These are phyloP conservation scores for Chaetorhynchus papuensis DNA, from an alignment of 2,113 vertebrate genomes.

Conservation along the genomic window DNA sequence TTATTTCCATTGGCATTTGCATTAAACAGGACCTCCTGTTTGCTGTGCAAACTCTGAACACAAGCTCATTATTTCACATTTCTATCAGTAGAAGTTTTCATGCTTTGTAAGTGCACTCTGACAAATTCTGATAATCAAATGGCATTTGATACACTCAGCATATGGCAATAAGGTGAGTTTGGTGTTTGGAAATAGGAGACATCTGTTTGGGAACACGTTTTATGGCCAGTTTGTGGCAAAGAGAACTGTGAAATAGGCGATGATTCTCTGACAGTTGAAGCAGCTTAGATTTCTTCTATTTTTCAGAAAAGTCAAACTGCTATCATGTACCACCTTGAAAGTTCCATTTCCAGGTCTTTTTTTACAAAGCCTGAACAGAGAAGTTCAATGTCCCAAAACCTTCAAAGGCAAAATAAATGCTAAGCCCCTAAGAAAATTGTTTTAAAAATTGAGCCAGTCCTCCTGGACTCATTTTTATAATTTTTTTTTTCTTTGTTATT, in stretches of 20 bases:
- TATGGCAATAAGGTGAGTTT: background rate
- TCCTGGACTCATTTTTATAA: background rate
- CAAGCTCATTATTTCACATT: background rate
- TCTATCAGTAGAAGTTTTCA: background rate
- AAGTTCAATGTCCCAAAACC: background rate
- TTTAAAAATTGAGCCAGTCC: background rate
- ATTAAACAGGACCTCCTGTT: background rate
- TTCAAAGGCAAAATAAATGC: background rate
- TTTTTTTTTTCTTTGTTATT: background rate
- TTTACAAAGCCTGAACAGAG: background rate
- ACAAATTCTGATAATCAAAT: constrained; percentile 16
- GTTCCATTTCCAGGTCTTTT: background rate
- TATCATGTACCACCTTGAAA: background rate
- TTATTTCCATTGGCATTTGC: background rate
- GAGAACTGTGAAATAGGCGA: background rate
- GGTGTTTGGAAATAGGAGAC: background rate
- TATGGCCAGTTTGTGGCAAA: background rate
- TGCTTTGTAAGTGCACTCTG: background rate
- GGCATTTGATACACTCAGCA: constrained; percentile 32
- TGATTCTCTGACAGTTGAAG: background rate
- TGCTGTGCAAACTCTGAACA: background rate
- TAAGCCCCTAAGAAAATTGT: background rate
- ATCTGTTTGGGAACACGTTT: background rate
- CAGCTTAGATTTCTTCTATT: background rate
- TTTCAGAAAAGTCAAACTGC: background rate